Evolutionary conservation across 1,140 invertebrate genomes (phyloP).

Genomic region (Metaphire vulgaris): DNA sequence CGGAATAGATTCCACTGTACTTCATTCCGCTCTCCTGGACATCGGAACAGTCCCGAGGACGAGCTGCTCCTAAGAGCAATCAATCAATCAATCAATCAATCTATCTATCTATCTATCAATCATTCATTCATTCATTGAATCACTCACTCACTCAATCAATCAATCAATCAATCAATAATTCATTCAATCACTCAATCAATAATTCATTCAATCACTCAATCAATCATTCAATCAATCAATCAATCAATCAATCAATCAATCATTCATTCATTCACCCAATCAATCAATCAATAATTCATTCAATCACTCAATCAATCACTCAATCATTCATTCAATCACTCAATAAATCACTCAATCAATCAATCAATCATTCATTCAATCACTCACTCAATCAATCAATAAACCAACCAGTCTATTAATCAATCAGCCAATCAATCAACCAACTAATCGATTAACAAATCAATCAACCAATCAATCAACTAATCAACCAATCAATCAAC

Average conservation of each 20-base stretch:
- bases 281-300: slow-evolving; percentile 3
- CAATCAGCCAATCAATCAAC: too few relatives aligned
- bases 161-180: slow-evolving; percentile 16
- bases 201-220: slow-evolving; percentile 11
- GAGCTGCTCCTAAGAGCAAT: too few relatives aligned
- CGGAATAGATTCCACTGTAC: not conserved
- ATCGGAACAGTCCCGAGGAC: slow-evolving; percentile 13
- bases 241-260: slow-evolving; percentile 19
- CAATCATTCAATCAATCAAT: slow-evolving; percentile 17
- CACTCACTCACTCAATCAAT: slow-evolving; percentile 13
- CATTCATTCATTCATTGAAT: slow-evolving; percentile 9
- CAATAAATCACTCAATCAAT: too few relatives aligned
- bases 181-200: slow-evolving; percentile 15
- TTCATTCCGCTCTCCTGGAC: slow-evolving; percentile 5
- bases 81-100: slow-evolving; percentile 18
- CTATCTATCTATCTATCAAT: slow-evolving; percentile 11
- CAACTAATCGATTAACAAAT: too few relatives aligned
- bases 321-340: slow-evolving; percentile 18
- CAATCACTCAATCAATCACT: slow-evolving; percentile 34
- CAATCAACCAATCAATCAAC: too few relatives aligned
- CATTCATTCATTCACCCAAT: slow-evolving; percentile 5
- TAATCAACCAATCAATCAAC: too few relatives aligned
- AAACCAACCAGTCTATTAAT: too few relatives aligned
- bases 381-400: too few relatives aligned
- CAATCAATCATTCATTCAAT: too few relatives aligned